These are phyloP conservation scores for Willowsia nigromaculata DNA, from an alignment of 2,888 invertebrate genomes.

Conservation along the genomic window DNA sequence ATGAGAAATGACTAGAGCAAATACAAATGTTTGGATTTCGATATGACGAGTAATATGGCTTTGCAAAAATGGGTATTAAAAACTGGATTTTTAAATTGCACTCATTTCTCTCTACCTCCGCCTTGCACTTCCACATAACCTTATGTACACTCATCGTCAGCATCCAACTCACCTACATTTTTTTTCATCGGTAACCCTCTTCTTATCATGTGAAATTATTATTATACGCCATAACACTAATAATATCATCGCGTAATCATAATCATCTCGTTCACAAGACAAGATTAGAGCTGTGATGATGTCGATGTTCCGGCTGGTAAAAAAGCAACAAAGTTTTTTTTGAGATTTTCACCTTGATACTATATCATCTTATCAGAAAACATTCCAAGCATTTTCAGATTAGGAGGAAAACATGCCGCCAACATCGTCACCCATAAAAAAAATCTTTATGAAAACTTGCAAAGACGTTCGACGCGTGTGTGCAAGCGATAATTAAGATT, in stretches of 20 bases:
- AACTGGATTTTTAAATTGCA: constrained; percentile 62
- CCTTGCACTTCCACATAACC: too few species aligned
- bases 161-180: constrained; percentile 14
- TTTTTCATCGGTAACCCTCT: neutral
- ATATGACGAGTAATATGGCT: neutral
- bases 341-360: constrained; percentile 7
- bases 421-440: neutral
- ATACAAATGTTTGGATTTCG: constrained; percentile 49
- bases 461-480: constrained; percentile 35
- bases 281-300: neutral
- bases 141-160: neutral
- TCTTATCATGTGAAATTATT: constrained; percentile 25
- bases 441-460: too few species aligned
- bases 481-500: constrained; percentile 54
- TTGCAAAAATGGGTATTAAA: neutral
- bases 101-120: neutral
- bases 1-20: constrained; percentile 42
- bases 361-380: neutral
- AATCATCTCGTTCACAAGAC: constrained; percentile 10
- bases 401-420: neutral
- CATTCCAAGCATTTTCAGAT: neutral
- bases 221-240: neutral
- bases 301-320: neutral
- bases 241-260: neutral
- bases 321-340: neutral